Conservation (phyloP, 2,113 vertebrate genomes). For the Sceloporus tristichus region DNA sequence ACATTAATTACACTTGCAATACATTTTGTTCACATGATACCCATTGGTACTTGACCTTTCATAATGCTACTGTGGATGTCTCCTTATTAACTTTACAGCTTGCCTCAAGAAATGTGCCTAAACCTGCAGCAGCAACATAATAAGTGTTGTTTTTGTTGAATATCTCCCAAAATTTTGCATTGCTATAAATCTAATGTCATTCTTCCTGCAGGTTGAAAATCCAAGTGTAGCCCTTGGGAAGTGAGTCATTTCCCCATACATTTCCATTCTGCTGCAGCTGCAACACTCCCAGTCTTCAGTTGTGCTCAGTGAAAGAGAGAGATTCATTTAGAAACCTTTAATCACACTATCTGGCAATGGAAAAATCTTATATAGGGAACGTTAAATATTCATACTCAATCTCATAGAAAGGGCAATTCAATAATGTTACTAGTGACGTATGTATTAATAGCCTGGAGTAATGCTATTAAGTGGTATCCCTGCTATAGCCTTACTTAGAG, state of each 20-base stretch:
- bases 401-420: neutral
- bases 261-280: conserved; percentile 64
- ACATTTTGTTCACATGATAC: neutral
- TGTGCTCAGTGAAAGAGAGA: conserved; percentile 31
- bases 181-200: conserved; percentile 49
- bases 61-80: conserved; percentile 18
- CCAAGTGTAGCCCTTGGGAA: conserved; percentile 26
- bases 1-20: neutral
- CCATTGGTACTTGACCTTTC: conserved; percentile 31
- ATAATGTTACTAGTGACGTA: conserved; percentile 38
- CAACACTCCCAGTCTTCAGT: conserved; percentile 20
- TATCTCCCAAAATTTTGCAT: conserved; percentile 16
- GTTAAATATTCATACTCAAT: conserved; percentile 50
- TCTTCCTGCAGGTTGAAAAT: conserved; percentile 51
- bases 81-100: conserved; percentile 49
- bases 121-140: conserved; percentile 22
- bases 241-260: conserved; percentile 46
- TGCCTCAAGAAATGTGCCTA: neutral
- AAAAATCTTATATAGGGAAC: neutral
- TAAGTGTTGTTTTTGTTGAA: conserved; percentile 28
- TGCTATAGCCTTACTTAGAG: neutral
- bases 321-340: conserved; percentile 23
- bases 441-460: neutral
- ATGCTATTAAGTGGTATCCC: conserved; percentile 16
- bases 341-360: conserved; percentile 29